A percentile compares a stretch with the other conserved stretches of the same genome.
Conservation (phyloP, 2,113 vertebrate species). For the Delphinapterus leucas region DNA sequence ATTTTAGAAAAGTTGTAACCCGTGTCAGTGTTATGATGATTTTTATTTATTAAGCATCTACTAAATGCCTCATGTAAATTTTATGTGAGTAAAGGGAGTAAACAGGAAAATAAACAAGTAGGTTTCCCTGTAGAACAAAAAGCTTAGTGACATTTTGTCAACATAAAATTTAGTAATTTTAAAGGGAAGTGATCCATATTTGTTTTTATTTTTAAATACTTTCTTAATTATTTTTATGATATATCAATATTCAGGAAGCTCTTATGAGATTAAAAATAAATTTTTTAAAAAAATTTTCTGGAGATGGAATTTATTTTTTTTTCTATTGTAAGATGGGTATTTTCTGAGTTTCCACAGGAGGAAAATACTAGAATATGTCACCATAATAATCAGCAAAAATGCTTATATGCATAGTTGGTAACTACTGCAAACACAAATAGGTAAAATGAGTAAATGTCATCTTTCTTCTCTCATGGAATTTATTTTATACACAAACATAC, state of each 20-base stretch:
- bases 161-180: not conserved
- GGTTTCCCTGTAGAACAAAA: not conserved
- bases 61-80: not conserved
- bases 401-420: not conserved
- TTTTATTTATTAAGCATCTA: not conserved
- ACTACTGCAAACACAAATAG: not conserved
- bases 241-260: not conserved
- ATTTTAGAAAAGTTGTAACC: slow-evolving; percentile 2
- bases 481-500: not conserved
- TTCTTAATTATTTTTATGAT: not conserved
- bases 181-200: not conserved
- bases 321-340: not conserved
- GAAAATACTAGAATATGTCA: not conserved
- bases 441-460: not conserved
- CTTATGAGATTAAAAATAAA: not conserved
- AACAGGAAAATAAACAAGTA: not conserved
- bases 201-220: not conserved
- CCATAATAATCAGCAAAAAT: not conserved
- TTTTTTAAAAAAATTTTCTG: not conserved
- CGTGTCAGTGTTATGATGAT: not conserved
- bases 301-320: not conserved
- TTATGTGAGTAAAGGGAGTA: not conserved
- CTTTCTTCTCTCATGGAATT: not conserved
- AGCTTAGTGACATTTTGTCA: not conserved
- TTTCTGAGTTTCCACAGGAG: not conserved